These are phyloP conservation scores for Hemibagrus wyckioides DNA, from an alignment of 2,113 vertebrate genomes.

Conservation along the genomic window DNA sequence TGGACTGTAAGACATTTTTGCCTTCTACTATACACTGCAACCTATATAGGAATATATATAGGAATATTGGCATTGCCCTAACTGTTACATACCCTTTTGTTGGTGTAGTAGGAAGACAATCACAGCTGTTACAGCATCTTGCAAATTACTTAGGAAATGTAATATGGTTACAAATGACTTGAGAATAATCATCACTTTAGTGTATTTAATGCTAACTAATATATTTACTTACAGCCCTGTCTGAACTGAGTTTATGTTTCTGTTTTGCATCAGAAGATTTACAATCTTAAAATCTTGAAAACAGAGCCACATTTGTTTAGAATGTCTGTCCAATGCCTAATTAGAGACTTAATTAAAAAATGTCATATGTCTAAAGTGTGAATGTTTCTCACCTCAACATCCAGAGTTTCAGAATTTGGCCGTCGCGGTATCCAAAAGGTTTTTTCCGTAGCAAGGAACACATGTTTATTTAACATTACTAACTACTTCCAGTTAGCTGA, in stretches of 20 bases:
- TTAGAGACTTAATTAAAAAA: not conserved
- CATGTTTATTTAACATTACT: not conserved
- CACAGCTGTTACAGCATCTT: not conserved
- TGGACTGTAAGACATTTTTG: not conserved
- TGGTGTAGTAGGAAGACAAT: not conserved
- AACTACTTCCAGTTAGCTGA: not conserved
- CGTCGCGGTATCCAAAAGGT: not conserved
- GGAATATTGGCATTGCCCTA: not conserved
- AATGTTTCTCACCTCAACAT: not conserved
- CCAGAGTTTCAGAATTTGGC: not conserved
- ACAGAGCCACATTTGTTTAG: not conserved
- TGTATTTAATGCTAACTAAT: not conserved
- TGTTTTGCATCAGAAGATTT: not conserved
- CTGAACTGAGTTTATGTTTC: not conserved
- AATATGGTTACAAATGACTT: not conserved
- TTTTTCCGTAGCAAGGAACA: not conserved
- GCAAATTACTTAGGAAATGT: not conserved
- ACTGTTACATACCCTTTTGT: not conserved
- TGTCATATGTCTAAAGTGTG: not conserved
- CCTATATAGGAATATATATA: not conserved
- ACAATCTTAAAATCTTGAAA: not conserved
- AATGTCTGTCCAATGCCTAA: not conserved
- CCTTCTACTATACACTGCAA: not conserved
- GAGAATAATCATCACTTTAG: not conserved
- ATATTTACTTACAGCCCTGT: not conserved